A percentile compares a stretch with the other conserved stretches of the same genome.
These are phyloP conservation scores for Ahaetulla prasina DNA, from an alignment of 2,113 vertebrate genomes.

Conservation along the genomic window DNA sequence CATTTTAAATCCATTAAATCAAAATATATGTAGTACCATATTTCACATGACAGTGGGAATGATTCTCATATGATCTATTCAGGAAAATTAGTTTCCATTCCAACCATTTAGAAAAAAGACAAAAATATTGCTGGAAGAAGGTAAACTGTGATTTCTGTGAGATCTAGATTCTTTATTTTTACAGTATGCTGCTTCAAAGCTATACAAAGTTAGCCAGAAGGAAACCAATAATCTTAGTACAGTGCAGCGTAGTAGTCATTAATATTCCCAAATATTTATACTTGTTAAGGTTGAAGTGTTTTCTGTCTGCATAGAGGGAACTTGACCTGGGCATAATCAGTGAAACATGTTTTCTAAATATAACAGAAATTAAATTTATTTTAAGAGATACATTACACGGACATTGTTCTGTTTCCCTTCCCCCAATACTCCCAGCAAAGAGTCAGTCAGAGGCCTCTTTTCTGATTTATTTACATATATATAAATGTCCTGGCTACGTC, in stretches of 20 bases:
- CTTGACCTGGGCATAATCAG: neutral
- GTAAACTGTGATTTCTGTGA: too few relatives aligned
- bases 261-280: neutral
- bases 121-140: neutral
- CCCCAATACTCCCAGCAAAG: too few relatives aligned
- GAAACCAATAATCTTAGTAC: neutral
- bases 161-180: neutral
- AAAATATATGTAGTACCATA: neutral
- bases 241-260: neutral
- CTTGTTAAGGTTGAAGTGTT: neutral
- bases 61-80: neutral
- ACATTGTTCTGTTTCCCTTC: too few relatives aligned
- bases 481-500: too few relatives aligned
- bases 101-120: neutral
- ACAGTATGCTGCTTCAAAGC: neutral
- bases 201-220: neutral
- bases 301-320: neutral
- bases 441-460: too few relatives aligned
- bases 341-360: neutral
- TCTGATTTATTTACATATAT: too few relatives aligned
- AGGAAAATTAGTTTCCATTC: constrained; percentile 21
- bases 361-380: neutral
- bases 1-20: constrained; percentile 14
- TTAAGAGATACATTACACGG: neutral
- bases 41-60: neutral